A percentile compares a stretch with the other conserved stretches of the same genome.
Conservation (phyloP, 2,888 invertebrate genomes). For the Mechanitis mazaeus region DNA sequence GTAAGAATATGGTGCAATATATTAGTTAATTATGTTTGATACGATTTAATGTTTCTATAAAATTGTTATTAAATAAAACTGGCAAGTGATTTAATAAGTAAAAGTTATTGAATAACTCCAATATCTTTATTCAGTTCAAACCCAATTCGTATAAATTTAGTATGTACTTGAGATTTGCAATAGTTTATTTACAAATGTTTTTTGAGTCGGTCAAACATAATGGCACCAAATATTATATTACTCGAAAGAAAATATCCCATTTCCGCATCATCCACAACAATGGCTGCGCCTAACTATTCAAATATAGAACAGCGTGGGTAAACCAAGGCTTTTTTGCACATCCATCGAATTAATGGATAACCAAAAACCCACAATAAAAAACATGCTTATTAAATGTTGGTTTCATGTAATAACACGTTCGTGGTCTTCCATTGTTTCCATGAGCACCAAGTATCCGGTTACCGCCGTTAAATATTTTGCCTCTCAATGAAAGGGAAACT, state of each 20-base stretch:
- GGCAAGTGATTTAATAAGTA: too few relatives aligned
- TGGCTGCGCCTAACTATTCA: conserved; percentile 72
- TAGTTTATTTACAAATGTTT: conserved; percentile 53
- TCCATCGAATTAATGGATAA: conserved; percentile 73
- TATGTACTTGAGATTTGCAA: conserved; percentile 30
- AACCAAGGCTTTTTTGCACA: conserved; percentile 65
- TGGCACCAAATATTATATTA: conserved; percentile 71
- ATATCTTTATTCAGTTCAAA: too few relatives aligned
- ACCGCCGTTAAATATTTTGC: conserved; percentile 75
- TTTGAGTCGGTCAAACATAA: conserved; percentile 67
- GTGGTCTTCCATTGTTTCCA: conserved; percentile 75
- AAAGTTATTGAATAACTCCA: too few relatives aligned
- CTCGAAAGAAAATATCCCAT: conserved; percentile 77
- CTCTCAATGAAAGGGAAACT: conserved; percentile 74
- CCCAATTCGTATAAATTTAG: background rate
- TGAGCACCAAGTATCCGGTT: conserved; percentile 72
- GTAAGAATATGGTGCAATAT: too few relatives aligned
- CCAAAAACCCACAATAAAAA: conserved; percentile 72
- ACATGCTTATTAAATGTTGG: conserved; percentile 75
- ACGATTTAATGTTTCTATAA: too few relatives aligned
- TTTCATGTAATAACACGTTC: conserved; percentile 75
- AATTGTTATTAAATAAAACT: too few relatives aligned
- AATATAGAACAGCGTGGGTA: conserved; percentile 63
- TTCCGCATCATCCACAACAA: conserved; percentile 77
- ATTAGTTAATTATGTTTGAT: too few relatives aligned